Conservation (phyloP, 1,140 invertebrate genomes). For the Sitodiplosis mosellana region DNA sequence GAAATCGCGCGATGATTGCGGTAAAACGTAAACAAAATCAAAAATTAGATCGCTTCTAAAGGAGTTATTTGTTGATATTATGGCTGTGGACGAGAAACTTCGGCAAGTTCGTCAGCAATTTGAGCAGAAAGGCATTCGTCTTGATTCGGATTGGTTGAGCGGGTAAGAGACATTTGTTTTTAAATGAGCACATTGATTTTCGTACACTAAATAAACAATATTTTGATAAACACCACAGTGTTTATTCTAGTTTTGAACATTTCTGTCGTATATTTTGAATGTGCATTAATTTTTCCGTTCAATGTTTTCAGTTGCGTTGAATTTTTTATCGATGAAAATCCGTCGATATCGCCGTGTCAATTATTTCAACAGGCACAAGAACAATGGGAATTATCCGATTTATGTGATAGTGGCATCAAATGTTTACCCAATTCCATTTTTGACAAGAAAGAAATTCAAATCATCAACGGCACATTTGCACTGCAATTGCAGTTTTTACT, state of each 20-base stretch:
- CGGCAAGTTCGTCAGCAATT: neutral
- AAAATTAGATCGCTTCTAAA: no score
- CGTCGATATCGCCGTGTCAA: neutral
- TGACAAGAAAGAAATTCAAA: conserved; percentile 18
- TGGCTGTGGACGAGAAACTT: no score
- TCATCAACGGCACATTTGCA: conserved; percentile 31
- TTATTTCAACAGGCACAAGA: conserved; percentile 11
- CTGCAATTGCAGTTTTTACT: conserved; percentile 29
- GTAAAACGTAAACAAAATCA: no score
- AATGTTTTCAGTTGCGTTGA: neutral
- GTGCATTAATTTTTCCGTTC: neutral
- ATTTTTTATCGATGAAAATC: neutral
- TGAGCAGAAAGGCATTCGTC: neutral
- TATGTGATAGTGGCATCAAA: conserved; percentile 32
- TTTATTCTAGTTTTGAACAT: no score
- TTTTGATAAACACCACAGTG: no score
- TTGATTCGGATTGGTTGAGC: neutral
- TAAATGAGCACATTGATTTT: no score
- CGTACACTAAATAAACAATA: no score
- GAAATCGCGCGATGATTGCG: no score
- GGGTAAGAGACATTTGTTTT: neutral
- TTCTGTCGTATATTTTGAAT: no score
- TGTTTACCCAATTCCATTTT: conserved; percentile 33
- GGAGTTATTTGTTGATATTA: no score
- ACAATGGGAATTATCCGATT: conserved; percentile 43